phyloP scores from a whole-genome alignment of 2,113 vertebrate species.

The Chrysochloris asiatica region DNA sequence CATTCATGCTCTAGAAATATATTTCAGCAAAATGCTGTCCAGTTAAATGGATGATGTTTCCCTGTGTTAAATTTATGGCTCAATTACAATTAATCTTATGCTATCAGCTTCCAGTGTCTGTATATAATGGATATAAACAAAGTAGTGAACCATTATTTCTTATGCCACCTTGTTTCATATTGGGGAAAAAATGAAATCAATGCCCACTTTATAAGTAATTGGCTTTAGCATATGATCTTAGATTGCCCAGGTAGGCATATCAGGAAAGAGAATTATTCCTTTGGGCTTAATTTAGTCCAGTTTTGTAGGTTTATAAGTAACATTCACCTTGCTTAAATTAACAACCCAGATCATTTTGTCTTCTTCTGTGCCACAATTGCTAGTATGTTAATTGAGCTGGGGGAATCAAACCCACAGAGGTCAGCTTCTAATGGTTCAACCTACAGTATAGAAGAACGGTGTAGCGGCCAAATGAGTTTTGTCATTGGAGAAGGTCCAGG shows the following conservation, averaged over 20 bases:
- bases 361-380: background rate
- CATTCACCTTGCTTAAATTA: constrained; percentile 55
- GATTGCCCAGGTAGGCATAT: constrained; percentile 57
- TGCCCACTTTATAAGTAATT: constrained; percentile 64
- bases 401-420: background rate
- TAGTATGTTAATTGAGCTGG: background rate
- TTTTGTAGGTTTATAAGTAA: constrained; percentile 59
- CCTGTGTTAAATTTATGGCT: constrained; percentile 81
- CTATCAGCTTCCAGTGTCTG: constrained; percentile 78
- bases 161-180: constrained; percentile 41
- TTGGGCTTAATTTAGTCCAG: constrained; percentile 59
- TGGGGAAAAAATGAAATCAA: constrained; percentile 62
- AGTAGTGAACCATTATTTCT: constrained; percentile 71
- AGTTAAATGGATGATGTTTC: constrained; percentile 81
- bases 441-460: background rate
- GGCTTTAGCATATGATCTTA: constrained; percentile 66
- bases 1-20: constrained; percentile 74
- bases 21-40: constrained; percentile 79
- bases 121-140: constrained; percentile 84
- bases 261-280: constrained; percentile 43
- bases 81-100: constrained; percentile 82
- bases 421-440: background rate
- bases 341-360: constrained; percentile 32
- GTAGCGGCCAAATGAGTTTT: background rate
- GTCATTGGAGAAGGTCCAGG: background rate